These are phyloP conservation scores for Chrysochloris asiatica DNA, from an alignment of 2,113 vertebrate species.

Conservation along the genomic window DNA sequence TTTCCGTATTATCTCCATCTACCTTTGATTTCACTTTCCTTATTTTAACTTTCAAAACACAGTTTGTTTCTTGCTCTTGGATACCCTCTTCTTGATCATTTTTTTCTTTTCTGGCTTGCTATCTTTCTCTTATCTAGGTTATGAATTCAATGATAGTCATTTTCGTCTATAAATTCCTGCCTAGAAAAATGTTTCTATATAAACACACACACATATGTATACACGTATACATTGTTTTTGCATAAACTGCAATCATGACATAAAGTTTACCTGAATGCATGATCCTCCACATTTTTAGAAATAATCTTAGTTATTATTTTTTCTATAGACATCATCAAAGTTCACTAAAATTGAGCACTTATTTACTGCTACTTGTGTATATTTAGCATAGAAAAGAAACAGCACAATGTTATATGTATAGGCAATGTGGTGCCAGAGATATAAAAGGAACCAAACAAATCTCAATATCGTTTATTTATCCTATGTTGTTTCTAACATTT, in stretches of 20 bases:
- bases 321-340: too few species aligned
- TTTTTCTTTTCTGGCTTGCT: constrained; percentile 38
- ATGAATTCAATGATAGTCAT: background rate
- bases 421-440: too few species aligned
- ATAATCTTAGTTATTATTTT: background rate
- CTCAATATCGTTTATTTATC: too few species aligned
- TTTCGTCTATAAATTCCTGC: background rate
- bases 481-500: too few species aligned
- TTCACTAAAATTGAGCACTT: background rate
- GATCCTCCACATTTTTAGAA: background rate
- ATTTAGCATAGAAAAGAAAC: background rate
- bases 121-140: constrained; percentile 1
- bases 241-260: background rate
- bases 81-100: constrained; percentile 16
- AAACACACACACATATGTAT: too few species aligned
- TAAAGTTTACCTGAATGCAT: background rate
- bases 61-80: background rate
- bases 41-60: constrained; percentile 48
- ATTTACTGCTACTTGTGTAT: background rate
- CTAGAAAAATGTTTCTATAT: background rate
- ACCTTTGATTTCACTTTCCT: constrained; percentile 54
- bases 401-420: too few species aligned
- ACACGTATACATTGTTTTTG: background rate
- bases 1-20: constrained; percentile 53
- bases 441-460: too few species aligned